Conservation (phyloP, 2,113 vertebrate genomes). For the Cynopterus brachyotis region DNA sequence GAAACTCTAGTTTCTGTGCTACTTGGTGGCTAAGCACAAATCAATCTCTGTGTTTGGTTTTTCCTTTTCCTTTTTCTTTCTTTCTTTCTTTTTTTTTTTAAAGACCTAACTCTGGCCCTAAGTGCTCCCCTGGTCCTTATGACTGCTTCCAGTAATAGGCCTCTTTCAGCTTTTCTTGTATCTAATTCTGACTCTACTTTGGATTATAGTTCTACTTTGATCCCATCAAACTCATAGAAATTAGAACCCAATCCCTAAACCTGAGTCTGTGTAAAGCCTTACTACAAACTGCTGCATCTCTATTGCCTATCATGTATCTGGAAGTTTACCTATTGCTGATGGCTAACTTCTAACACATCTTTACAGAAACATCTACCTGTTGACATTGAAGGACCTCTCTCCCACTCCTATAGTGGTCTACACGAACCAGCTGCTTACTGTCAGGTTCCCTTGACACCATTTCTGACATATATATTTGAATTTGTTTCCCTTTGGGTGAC, state of each 20-base stretch:
- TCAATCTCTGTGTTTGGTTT: background rate
- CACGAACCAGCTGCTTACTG: background rate
- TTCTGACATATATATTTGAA: background rate
- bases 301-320: background rate
- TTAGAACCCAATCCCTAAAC: background rate
- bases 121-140: background rate
- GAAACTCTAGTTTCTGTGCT: background rate
- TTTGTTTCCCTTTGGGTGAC: background rate
- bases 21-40: background rate
- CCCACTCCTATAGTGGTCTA: background rate
- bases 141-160: background rate
- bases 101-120: background rate
- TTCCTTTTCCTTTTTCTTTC: background rate
- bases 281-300: background rate
- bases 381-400: background rate
- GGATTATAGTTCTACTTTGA: background rate
- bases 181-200: background rate
- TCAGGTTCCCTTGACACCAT: background rate
- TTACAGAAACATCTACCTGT: background rate
- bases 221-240: background rate
- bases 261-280: background rate
- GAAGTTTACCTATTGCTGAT: background rate
- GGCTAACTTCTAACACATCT: background rate
- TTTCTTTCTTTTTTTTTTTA: background rate
- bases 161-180: background rate